Percentiles rank a stretch among this genome's conserved stretches.
These are phyloP conservation scores for Bucorvus abyssinicus DNA, from an alignment of 2,797 vertebrate species.

Conservation along the genomic window DNA sequence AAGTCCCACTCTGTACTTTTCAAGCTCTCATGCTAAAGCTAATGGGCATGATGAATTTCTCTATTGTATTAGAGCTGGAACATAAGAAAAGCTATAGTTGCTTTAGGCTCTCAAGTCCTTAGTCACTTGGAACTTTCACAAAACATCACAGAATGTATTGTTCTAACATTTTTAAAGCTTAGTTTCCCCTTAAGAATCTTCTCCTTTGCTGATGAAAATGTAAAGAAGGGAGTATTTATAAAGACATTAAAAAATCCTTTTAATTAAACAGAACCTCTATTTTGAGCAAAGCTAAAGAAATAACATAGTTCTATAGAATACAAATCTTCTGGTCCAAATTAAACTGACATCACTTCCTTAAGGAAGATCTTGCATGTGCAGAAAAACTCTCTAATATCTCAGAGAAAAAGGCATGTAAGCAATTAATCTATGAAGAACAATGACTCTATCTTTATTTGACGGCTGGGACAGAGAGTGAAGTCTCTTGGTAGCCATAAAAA, in stretches of 20 bases:
- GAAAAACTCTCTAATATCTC: background rate
- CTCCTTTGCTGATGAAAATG: background rate
- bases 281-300: background rate
- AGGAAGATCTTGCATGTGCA: background rate
- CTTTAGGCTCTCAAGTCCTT: background rate
- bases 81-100: background rate
- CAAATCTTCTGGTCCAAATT: background rate
- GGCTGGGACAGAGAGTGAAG: slow-evolving; percentile 15
- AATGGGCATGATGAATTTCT: background rate
- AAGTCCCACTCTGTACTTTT: background rate
- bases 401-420: slow-evolving; percentile 21
- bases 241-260: background rate
- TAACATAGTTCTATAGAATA: background rate
- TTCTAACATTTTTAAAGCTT: background rate
- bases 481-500: background rate
- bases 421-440: slow-evolving; percentile 41
- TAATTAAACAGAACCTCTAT: background rate
- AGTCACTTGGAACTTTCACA: background rate
- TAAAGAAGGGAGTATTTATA: background rate
- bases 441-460: slow-evolving; percentile 17
- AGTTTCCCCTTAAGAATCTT: background rate
- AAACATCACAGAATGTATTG: background rate
- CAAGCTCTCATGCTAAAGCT: background rate
- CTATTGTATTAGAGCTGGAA: background rate
- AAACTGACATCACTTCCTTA: background rate